phyloP scores from a whole-genome alignment of 2,888 invertebrate genomes.

The Cecidostiba fungosa region DNA sequence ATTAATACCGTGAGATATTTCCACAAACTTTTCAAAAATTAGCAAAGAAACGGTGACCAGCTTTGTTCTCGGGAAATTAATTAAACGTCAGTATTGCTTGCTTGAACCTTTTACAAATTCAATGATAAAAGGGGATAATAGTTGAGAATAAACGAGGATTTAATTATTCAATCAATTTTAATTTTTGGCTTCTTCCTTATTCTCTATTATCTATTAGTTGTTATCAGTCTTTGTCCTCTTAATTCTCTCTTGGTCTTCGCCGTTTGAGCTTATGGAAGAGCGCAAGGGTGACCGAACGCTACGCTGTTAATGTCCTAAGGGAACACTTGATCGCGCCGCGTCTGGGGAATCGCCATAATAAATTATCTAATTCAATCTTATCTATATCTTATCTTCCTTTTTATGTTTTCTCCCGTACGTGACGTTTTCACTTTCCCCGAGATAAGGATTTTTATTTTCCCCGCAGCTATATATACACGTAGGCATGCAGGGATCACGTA shows the following conservation, averaged over 20 bases:
- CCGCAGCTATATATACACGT: neutral
- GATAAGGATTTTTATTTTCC: slow-evolving; percentile 44
- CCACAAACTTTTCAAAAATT: too few species aligned
- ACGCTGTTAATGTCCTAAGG: slow-evolving; percentile 42
- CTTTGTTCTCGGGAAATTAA: too few species aligned
- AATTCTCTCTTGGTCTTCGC: slow-evolving; percentile 46
- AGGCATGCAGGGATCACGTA: neutral
- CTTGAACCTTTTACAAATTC: neutral
- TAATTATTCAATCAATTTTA: neutral
- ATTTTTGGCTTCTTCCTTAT: neutral
- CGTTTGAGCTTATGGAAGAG: slow-evolving; percentile 5
- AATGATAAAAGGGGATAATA: neutral
- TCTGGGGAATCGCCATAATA: slow-evolving; percentile 53
- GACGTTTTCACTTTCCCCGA: slow-evolving; percentile 27
- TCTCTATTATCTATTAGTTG: slow-evolving; percentile 27
- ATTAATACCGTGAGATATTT: too few species aligned
- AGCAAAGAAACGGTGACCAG: too few species aligned
- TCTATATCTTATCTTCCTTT: slow-evolving; percentile 41
- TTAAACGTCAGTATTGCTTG: too few species aligned
- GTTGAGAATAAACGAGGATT: neutral
- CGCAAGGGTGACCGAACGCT: slow-evolving; percentile 41
- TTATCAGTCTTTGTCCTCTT: slow-evolving; percentile 44
- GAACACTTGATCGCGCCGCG: slow-evolving; percentile 58
- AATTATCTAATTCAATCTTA: slow-evolving; percentile 61
- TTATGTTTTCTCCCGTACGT: slow-evolving; percentile 29